A percentile compares a stretch with the other conserved stretches of the same genome.
These are phyloP conservation scores for Oxygymnocypris stewartii DNA, from an alignment of 2,113 vertebrate genomes.

Conservation along the genomic window DNA sequence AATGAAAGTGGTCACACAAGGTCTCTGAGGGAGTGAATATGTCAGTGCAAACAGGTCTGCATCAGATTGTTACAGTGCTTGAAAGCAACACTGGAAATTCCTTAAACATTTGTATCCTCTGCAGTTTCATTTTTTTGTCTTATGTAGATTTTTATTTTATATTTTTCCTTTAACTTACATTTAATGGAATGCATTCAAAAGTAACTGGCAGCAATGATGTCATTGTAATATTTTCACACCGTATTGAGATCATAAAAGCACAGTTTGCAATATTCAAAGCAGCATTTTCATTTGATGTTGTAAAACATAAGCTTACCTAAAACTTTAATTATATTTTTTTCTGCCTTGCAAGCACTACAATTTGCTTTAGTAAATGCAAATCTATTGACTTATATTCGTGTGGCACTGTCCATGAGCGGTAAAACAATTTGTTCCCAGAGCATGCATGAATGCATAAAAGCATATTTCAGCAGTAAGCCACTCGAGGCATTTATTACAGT, in stretches of 20 bases:
- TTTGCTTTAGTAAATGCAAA: background rate
- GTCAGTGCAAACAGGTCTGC: background rate
- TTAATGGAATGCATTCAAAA: background rate
- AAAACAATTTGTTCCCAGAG: background rate
- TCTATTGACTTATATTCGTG: background rate
- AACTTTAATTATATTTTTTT: background rate
- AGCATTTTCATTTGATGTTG: background rate
- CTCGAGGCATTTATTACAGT: background rate
- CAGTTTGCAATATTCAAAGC: background rate
- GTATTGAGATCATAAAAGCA: background rate
- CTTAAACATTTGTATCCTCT: background rate
- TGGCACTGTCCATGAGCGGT: background rate
- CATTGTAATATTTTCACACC: background rate
- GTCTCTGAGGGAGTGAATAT: background rate
- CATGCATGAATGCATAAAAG: background rate
- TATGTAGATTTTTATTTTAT: background rate
- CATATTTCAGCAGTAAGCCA: constrained; percentile 5
- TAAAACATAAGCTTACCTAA: background rate
- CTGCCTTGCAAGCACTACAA: background rate
- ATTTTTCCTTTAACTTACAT: background rate
- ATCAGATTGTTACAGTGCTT: background rate
- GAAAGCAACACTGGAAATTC: background rate
- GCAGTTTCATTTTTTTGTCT: background rate
- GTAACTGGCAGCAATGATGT: background rate
- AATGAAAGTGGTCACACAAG: constrained; percentile 23